Evolutionary conservation across 2,888 invertebrate species (phyloP), one percentile per base, ranked within the genome.

Genomic region (Cetonia aurata): DNA sequence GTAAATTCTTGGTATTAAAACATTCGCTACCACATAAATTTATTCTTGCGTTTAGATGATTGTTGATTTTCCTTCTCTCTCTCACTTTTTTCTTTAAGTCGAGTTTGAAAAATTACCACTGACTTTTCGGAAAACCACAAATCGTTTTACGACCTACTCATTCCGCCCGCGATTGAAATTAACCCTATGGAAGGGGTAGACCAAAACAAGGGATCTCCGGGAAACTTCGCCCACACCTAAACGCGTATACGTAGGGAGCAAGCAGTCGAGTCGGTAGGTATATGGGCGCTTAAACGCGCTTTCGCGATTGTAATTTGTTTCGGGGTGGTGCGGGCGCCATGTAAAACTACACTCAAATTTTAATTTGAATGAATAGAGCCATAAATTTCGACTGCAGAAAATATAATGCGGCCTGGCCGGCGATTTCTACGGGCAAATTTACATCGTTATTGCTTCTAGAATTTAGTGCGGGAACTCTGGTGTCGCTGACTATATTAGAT

Each of bases 381-480:
- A 80, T 83, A 83, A 83, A 83, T 83, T 77, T 76, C 75, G 72
- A 17, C 75, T 79, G 79, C 80, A 80, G 81, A 82, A 62, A 82
- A 83, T 82, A 82, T 82, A 82, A 82, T 80, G 82, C 81, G 79
- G 80, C 79, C 78, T 77, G 79, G 80, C 62, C 78, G 79, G 80
- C 82, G 81, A 81, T 81, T 82, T 82, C 81, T 80, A 79, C 82
- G 77, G 80, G 81, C 80, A 80, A 83, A 83, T 84, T 84, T 83
- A 82, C 83, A 84, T 83, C 81, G 82, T 83, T 83, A 83, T 83
- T 83, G 83, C 83, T 81, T 80, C 78, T 74, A 76, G 79, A 82
- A 84, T 84, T 83, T 83, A 83, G 79, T 80, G 79, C 79, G 76
- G 69, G 60, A 69, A 69, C 69, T 69, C 42, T 52, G 60, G 69